phyloP scores from a whole-genome alignment of 2,888 invertebrate species.

The Nomada fucata region DNA sequence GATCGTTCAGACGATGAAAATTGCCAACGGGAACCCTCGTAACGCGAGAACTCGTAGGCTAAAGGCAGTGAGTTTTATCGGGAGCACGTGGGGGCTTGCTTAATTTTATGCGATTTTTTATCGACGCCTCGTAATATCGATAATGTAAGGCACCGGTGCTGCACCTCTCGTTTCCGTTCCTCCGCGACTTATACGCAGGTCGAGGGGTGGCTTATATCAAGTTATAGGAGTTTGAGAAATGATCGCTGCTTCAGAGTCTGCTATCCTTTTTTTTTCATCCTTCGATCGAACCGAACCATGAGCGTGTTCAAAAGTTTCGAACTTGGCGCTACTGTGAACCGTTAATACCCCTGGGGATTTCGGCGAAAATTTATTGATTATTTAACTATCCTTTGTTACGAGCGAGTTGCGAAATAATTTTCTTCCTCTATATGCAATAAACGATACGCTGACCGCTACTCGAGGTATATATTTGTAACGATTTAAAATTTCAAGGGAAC shows the following conservation, averaged over 20 bases:
- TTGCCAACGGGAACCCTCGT: slow-evolving; percentile 15
- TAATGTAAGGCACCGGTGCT: slow-evolving; percentile 80
- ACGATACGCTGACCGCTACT: no score
- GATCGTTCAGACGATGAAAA: slow-evolving; percentile 46
- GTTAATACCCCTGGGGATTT: slow-evolving; percentile 23
- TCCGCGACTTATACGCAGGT: slow-evolving; percentile 56
- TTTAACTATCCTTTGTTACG: not conserved
- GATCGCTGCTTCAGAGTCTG: slow-evolving; percentile 73
- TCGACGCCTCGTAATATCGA: slow-evolving; percentile 84
- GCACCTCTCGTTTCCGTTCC: slow-evolving; percentile 52
- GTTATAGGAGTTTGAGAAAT: slow-evolving; percentile 82
- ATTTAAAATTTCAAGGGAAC: no score
- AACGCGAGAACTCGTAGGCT: slow-evolving; percentile 30
- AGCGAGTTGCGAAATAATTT: not conserved
- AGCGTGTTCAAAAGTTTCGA: slow-evolving; percentile 25
- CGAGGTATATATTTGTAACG: no score
- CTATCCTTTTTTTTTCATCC: slow-evolving; percentile 41
- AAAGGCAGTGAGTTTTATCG: slow-evolving; percentile 76
- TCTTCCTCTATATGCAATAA: not conserved
- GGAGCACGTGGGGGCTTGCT: slow-evolving; percentile 79
- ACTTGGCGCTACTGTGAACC: slow-evolving; percentile 1
- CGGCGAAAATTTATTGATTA: not conserved
- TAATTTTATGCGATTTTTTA: slow-evolving; percentile 84
- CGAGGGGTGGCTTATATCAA: slow-evolving; percentile 80
- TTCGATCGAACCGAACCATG: slow-evolving; percentile 42